Evolutionary conservation across 92 coral and sea anemone species (phyloP).

Genomic region (Muricea muricata): DNA sequence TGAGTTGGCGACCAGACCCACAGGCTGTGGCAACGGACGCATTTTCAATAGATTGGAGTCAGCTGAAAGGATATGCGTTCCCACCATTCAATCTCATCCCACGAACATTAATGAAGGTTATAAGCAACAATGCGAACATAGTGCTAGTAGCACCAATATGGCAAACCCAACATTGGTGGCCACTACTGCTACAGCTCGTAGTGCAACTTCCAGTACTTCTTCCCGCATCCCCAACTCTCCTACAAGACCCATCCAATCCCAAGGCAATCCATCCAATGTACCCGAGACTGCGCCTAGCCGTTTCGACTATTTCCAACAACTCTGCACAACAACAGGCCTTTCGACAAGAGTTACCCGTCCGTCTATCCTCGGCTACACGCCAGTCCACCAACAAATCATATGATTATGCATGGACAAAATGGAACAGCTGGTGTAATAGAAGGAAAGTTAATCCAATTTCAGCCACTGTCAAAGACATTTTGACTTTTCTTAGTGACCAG

Average conservation of each 20-base stretch:
- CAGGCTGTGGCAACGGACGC: conserved; percentile 57
- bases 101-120: conserved; percentile 48
- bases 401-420: conserved; percentile 45
- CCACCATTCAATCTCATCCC: conserved; percentile 68
- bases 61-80: conserved; percentile 53
- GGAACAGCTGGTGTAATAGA: conserved; percentile 53
- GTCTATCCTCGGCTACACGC: conserved; percentile 62
- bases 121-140: conserved; percentile 45
- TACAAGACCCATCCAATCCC: conserved; percentile 47
- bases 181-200: conserved; percentile 37
- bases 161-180: conserved; percentile 73
- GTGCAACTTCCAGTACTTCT: conserved; percentile 49
- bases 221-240: conserved; percentile 53
- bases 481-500: conserved; percentile 22
- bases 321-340: too few species aligned
- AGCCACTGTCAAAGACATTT: conserved; percentile 30
- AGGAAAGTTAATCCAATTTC: conserved; percentile 56
- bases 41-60: conserved; percentile 56
- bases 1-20: conserved; percentile 65
- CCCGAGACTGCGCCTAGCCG: conserved; percentile 56
- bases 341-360: conserved; percentile 49
- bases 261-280: conserved; percentile 62
- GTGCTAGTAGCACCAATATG: conserved; percentile 61
- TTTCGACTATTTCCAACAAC: too few species aligned
- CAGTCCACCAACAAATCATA: conserved; percentile 56